A percentile compares a stretch with the other conserved stretches of the same genome.
Evolutionary conservation across 2,797 vertebrate genomes (phyloP).

Genomic region (Rachycentron canadum): DNA sequence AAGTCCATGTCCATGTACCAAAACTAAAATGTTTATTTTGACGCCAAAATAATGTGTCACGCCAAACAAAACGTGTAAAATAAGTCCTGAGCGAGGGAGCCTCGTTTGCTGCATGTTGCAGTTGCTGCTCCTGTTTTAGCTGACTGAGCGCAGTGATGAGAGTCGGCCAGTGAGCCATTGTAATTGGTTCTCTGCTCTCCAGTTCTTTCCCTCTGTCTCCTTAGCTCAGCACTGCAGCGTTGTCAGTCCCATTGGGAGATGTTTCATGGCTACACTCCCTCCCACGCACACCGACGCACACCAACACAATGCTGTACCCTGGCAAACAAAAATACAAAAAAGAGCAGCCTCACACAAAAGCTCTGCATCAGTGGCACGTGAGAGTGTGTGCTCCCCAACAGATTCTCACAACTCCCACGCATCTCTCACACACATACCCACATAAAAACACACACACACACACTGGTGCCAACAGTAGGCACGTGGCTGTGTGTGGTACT

Average conservation of each 20-base stretch:
- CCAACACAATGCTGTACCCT: constrained; percentile 8
- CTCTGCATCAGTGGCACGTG: constrained; percentile 44
- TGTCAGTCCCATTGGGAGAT: constrained; percentile 71
- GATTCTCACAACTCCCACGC: constrained; percentile 49
- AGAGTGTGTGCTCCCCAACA: constrained; percentile 18
- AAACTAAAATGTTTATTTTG: constrained; percentile 3
- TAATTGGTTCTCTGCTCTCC: constrained; percentile 73
- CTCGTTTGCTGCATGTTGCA: constrained; percentile 5
- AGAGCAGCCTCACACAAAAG: constrained; percentile 14
- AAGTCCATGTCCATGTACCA: background rate
- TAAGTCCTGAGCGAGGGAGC: constrained; percentile 22
- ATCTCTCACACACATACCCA: constrained; percentile 24
- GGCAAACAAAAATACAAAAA: constrained; percentile 42
- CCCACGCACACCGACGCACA: constrained; percentile 45
- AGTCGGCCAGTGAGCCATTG: constrained; percentile 59
- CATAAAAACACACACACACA: constrained; percentile 25
- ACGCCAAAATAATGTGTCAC: constrained; percentile 8
- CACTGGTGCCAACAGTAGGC: constrained; percentile 26
- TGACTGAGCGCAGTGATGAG: constrained; percentile 70
- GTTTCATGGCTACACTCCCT: constrained; percentile 54
- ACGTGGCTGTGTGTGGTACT: constrained; percentile 53
- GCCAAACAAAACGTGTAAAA: constrained; percentile 33
- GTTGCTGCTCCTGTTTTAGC: constrained; percentile 61
- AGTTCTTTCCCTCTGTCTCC: constrained; percentile 64
- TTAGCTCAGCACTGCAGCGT: constrained; percentile 70